Evolutionary conservation across 2,888 invertebrate species (phyloP).

Genomic region (Yponomeuta evonymella): DNA sequence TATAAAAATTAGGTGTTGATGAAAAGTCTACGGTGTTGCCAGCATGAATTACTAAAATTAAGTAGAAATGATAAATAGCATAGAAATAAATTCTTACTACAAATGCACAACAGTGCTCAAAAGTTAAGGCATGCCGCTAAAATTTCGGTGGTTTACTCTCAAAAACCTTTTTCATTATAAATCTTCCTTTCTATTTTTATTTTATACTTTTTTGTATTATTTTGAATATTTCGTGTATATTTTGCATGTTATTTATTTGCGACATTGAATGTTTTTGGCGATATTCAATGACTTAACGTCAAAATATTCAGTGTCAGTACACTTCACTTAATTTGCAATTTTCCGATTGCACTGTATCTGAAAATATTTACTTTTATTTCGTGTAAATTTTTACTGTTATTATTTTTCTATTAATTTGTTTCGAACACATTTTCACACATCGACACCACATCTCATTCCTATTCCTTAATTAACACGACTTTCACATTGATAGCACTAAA

Average conservation of each 20-base stretch:
- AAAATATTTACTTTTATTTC: conserved; percentile 23
- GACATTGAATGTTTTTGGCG: conserved; percentile 24
- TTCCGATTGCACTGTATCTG: conserved; percentile 35
- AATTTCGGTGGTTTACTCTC: conserved; percentile 49
- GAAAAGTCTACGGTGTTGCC: conserved; percentile 48
- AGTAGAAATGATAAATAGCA: conserved; percentile 45
- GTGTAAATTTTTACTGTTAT: conserved; percentile 19
- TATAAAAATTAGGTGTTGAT: background rate
- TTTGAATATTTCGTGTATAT: conserved; percentile 33
- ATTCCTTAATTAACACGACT: conserved; percentile 7
- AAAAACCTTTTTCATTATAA: conserved; percentile 32
- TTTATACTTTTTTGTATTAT: conserved; percentile 33
- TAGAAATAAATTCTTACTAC: conserved; percentile 35
- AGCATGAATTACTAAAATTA: conserved; percentile 68
- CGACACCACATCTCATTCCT: conserved; percentile 40
- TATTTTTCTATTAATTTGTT: conserved; percentile 30
- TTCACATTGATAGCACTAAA: conserved; percentile 5
- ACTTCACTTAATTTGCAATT: conserved; percentile 38
- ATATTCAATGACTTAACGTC: conserved; percentile 26
- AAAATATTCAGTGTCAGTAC: conserved; percentile 30
- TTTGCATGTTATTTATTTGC: conserved; percentile 49
- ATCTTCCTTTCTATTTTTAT: conserved; percentile 32
- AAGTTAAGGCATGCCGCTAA: conserved; percentile 65
- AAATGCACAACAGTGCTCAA: conserved; percentile 74
- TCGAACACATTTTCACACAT: conserved; percentile 41